Conservation (phyloP, 2,113 vertebrate species). For the Macaca fascicularis region DNA sequence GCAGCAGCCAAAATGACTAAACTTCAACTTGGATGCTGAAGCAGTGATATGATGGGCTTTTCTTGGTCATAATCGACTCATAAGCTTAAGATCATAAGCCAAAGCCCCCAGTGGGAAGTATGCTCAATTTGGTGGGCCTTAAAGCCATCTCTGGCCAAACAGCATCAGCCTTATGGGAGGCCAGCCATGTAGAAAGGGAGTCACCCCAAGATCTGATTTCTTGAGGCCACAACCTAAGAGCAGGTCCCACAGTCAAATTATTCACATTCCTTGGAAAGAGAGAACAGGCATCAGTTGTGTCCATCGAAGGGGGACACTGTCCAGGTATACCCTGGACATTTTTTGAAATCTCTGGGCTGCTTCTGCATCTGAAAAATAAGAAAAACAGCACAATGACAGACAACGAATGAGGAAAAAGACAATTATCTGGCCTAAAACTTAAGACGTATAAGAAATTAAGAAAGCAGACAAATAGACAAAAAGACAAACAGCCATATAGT, state of each 20-base stretch:
- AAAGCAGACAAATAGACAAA: conserved; percentile 70
- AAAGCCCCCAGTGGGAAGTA: conserved; percentile 50
- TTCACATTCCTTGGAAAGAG: conserved; percentile 75
- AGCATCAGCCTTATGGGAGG: conserved; percentile 60
- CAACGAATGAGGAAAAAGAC: conserved; percentile 70
- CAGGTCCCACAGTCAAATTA: conserved; percentile 72
- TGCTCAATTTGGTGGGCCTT: conserved; percentile 57
- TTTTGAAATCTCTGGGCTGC: conserved; percentile 78
- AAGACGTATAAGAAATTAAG: conserved; percentile 65
- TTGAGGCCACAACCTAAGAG: conserved; percentile 66
- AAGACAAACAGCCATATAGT: conserved; percentile 62
- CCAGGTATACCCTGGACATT: conserved; percentile 73
- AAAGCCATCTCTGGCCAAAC: conserved; percentile 39
- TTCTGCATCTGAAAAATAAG: conserved; percentile 82
- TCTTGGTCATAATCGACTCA: conserved; percentile 39
- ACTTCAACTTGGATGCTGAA: conserved; percentile 61
- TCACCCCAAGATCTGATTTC: conserved; percentile 65
- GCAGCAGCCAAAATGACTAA: conserved; percentile 56
- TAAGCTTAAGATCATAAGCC: conserved; percentile 61
- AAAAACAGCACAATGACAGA: conserved; percentile 79
- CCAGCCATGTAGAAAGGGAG: conserved; percentile 49
- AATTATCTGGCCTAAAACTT: conserved; percentile 64
- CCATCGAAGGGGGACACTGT: conserved; percentile 74
- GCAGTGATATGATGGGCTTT: conserved; percentile 30
- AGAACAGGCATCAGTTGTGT: conserved; percentile 76